Conservation (phyloP, 2,888 invertebrate genomes). For the Carterocephalus palaemon region DNA sequence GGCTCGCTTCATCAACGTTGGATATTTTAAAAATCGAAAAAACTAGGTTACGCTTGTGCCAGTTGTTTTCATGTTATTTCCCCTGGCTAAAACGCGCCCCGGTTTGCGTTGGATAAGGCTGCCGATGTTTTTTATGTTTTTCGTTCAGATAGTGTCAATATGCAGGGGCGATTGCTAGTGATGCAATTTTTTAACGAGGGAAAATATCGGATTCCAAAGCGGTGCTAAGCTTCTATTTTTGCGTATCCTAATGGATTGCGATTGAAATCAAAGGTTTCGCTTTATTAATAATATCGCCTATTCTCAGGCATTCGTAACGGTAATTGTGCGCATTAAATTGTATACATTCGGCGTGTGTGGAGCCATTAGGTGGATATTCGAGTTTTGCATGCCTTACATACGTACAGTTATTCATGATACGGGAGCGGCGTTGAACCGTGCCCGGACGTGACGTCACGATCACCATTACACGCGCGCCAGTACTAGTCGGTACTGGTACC, state of each 20-base stretch:
- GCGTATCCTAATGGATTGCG: slow-evolving; percentile 14
- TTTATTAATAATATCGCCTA: slow-evolving; percentile 12
- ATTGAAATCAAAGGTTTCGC: slow-evolving; percentile 14
- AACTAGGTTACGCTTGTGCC: slow-evolving; percentile 17
- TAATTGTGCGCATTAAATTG: slow-evolving; percentile 14
- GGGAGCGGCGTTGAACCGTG: slow-evolving; percentile 30
- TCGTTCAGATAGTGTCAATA: slow-evolving; percentile 26
- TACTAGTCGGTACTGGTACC: slow-evolving; percentile 24
- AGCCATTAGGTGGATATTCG: slow-evolving; percentile 36
- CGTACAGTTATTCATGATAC: slow-evolving; percentile 33
- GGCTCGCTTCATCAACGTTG: slow-evolving; percentile 12
- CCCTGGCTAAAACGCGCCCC: slow-evolving; percentile 20
- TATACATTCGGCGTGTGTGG: slow-evolving; percentile 48
- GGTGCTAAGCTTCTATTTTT: slow-evolving; percentile 19
- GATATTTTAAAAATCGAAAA: slow-evolving; percentile 16
- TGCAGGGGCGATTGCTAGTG: slow-evolving; percentile 25
- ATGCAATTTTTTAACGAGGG: slow-evolving; percentile 26
- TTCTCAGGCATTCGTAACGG: slow-evolving; percentile 6
- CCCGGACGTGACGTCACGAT: slow-evolving; percentile 48
- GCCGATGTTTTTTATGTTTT: slow-evolving; percentile 14
- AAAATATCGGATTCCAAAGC: slow-evolving; percentile 22
- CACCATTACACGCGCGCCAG: slow-evolving; percentile 47
- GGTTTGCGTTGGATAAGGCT: slow-evolving; percentile 21
- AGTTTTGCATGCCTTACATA: slow-evolving; percentile 32
- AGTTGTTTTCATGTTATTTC: slow-evolving; percentile 24